phyloP scores from a whole-genome alignment of 2,888 invertebrate species.

The Epinotia brunnichana region DNA sequence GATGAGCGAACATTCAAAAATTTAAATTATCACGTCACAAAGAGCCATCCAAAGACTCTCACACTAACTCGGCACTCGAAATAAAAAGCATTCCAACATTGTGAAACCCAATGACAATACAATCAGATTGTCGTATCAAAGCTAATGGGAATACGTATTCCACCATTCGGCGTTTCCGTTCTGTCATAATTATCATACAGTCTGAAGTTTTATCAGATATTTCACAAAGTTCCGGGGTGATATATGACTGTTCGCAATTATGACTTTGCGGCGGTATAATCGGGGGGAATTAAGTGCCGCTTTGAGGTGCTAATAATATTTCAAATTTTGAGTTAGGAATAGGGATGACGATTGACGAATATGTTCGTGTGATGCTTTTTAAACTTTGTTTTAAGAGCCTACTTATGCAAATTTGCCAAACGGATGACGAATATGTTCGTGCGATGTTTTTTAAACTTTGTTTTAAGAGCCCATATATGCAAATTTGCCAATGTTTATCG shows the following conservation, averaged over 20 bases:
- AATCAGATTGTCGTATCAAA: slow-evolving; percentile 40
- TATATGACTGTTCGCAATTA: slow-evolving; percentile 43
- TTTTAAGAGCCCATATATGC: too few species aligned
- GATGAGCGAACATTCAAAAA: too few species aligned
- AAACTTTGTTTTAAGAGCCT: too few species aligned
- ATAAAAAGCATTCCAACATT: slow-evolving; percentile 25
- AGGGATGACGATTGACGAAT: not conserved
- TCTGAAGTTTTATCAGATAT: slow-evolving; percentile 43
- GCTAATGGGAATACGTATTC: slow-evolving; percentile 44
- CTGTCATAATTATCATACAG: slow-evolving; percentile 44
- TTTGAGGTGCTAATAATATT: slow-evolving; percentile 29
- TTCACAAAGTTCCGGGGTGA: slow-evolving; percentile 43
- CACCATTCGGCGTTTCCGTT: slow-evolving; percentile 38
- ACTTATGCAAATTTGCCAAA: too few species aligned
- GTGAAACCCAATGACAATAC: slow-evolving; percentile 29
- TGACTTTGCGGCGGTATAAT: slow-evolving; percentile 30
- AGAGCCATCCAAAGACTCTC: slow-evolving; percentile 7
- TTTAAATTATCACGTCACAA: slow-evolving; percentile 27
- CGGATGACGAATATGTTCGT: too few species aligned
- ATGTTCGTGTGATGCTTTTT: not conserved
- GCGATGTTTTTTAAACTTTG: not conserved
- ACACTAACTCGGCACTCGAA: not conserved
- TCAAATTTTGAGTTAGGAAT: slow-evolving; percentile 3
- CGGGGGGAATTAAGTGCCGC: slow-evolving; percentile 20
- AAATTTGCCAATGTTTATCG: too few species aligned